Percentiles rank a stretch among this genome's conserved stretches.
phyloP scores from a whole-genome alignment of 2,113 vertebrate genomes.

The Eudorcas thomsonii region DNA sequence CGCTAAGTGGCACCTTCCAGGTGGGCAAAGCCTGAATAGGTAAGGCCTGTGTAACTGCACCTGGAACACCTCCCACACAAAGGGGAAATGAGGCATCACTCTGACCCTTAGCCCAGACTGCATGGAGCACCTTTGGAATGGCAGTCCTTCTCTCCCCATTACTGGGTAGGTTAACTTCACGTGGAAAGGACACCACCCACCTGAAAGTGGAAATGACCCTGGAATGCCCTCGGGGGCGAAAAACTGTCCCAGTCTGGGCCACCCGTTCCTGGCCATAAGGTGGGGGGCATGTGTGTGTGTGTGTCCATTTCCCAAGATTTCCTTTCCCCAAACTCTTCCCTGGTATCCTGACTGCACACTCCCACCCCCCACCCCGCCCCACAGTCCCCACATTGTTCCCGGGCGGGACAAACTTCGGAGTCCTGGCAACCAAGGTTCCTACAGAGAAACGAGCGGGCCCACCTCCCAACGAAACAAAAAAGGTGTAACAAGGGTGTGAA shows the following conservation, averaged over 20 bases:
- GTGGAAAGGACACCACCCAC: neutral
- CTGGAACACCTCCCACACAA: neutral
- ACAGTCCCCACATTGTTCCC: rapidly evolving
- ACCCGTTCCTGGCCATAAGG: neutral
- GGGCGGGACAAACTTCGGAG: neutral
- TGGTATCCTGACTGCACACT: neutral
- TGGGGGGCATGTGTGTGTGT: neutral
- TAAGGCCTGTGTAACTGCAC: no score
- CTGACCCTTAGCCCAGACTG: no score
- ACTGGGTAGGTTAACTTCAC: neutral
- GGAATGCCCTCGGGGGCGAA: no score
- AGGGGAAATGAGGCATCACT: neutral
- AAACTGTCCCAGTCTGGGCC: neutral
- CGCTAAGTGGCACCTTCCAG: neutral
- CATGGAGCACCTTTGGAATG: neutral
- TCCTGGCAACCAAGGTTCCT: neutral
- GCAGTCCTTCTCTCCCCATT: neutral
- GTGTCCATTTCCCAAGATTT: neutral
- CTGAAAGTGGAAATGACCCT: neutral
- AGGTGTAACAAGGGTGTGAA: neutral
- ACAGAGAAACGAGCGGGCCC: no score
- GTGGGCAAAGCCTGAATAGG: neutral
- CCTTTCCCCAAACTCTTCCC: no score
- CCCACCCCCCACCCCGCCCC: no score
- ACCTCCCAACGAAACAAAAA: neutral